Evolutionary conservation across 2,888 invertebrate species (phyloP).

Genomic region (Neoaliturus tenellus): DNA sequence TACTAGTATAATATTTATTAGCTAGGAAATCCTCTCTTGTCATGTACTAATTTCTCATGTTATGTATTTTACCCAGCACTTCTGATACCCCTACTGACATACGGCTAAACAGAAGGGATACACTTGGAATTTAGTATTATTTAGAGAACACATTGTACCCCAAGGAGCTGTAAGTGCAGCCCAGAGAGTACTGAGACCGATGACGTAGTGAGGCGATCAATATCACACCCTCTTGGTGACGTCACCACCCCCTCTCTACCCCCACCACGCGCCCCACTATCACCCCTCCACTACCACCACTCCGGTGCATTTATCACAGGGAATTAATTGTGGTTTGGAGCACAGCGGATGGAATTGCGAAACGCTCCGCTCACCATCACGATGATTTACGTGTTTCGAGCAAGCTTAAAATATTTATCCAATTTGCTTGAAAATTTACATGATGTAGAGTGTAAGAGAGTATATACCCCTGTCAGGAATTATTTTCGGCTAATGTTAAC

Average conservation of each 20-base stretch:
- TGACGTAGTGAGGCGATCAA: constrained; percentile 26
- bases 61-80: too few relatives aligned
- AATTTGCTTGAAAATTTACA: too few relatives aligned
- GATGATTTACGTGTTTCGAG: not conserved
- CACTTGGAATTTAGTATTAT: not conserved
- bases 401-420: constrained; percentile 11
- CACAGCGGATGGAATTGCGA: constrained; percentile 20
- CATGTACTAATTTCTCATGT: too few relatives aligned
- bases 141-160: constrained; percentile 16
- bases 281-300: not conserved
- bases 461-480: too few relatives aligned
- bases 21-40: too few relatives aligned
- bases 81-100: too few relatives aligned
- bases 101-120: too few relatives aligned
- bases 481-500: too few relatives aligned
- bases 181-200: constrained; percentile 8
- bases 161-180: constrained; percentile 9
- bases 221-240: constrained; percentile 5
- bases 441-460: too few relatives aligned
- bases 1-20: too few relatives aligned
- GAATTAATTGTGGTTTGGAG: constrained; percentile 29
- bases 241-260: not conserved
- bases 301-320: constrained; percentile 22
- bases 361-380: constrained; percentile 16
- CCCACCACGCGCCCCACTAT: not conserved